Percentiles rank a stretch among this genome's conserved stretches.
These are phyloP conservation scores for Onychomys leucogaster DNA, from an alignment of 2,797 vertebrate species.

Conservation along the genomic window DNA sequence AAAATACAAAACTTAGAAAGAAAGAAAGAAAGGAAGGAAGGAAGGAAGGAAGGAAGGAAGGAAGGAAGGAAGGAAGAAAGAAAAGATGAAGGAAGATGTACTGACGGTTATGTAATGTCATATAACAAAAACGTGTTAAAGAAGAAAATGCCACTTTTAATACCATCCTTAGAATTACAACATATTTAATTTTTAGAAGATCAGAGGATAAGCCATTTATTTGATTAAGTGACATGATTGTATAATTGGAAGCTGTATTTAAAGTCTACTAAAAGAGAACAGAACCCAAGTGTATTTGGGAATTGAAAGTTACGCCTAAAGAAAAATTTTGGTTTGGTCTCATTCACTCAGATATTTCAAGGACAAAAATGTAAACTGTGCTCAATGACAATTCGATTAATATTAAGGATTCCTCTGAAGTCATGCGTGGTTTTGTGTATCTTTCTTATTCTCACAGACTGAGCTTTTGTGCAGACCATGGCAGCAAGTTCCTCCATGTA, in stretches of 20 bases:
- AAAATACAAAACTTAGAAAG: background rate
- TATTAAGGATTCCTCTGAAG: background rate
- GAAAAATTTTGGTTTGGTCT: background rate
- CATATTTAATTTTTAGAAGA: background rate
- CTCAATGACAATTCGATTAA: background rate
- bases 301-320: background rate
- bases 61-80: background rate
- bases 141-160: background rate
- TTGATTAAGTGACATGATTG: background rate
- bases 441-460: background rate
- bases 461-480: background rate
- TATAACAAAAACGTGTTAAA: conserved; percentile 11
- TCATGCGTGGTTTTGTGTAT: background rate
- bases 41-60: background rate
- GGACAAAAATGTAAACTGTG: background rate
- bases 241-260: background rate
- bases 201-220: background rate
- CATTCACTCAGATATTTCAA: background rate
- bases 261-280: background rate
- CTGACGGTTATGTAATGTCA: background rate
- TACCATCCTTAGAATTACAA: background rate
- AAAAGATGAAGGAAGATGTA: background rate
- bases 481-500: background rate
- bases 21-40: background rate
- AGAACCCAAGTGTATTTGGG: background rate